Evolutionary conservation across 2,888 invertebrate species (phyloP), one percentile per base, ranked within the genome.

Genomic region (Scaeva pyrastri): DNA sequence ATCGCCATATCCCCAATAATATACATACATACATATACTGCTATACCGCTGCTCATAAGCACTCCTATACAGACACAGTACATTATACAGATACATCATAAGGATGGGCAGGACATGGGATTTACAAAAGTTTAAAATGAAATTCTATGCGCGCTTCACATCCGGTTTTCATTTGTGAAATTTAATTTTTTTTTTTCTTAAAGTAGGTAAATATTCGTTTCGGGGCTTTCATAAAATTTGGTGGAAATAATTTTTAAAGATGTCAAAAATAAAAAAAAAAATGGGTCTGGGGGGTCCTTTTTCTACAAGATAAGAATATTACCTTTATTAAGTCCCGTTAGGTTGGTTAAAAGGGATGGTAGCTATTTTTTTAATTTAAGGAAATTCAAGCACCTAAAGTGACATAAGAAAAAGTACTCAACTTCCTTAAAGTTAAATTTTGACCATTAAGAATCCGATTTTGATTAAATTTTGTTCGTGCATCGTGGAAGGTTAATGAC

Each of bases 1-100:
- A 77, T 77, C 23, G 68, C 52, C 52, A 77, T 72, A 14, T 52
- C 52, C 52, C 68, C 43, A 39, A 43, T n/a, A 26, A 55, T 55
- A 52, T 7, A 48, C 26, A 10, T 12, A 11, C 48, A 5, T 31
- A 31, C 31, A 7, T 31, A 31, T 31, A 8, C n/a, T n/a, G n/a
- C n/a, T n/a, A n/a, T n/a, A n/a, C n/a, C n/a, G n/a, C n/a, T n/a
- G n/a, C n/a, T n/a, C n/a, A n/a, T n/a, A n/a, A n/a, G n/a, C n/a
- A n/a, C n/a, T n/a, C n/a, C n/a, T n/a, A n/a, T 6, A 45, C 16
- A 8, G 2, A 1, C 16, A 7, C 8, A 0, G 8, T n/a, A 45
- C 0, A 3, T 6, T 12, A n/a, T n/a, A n/a, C n/a, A n/a, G n/a
- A n/a, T 31, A 31, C 31, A 8, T 31, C 8, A 7, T 31, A 31